phyloP scores from a whole-genome alignment of 2,888 invertebrate species.

The Nephrotoma guestfalica region DNA sequence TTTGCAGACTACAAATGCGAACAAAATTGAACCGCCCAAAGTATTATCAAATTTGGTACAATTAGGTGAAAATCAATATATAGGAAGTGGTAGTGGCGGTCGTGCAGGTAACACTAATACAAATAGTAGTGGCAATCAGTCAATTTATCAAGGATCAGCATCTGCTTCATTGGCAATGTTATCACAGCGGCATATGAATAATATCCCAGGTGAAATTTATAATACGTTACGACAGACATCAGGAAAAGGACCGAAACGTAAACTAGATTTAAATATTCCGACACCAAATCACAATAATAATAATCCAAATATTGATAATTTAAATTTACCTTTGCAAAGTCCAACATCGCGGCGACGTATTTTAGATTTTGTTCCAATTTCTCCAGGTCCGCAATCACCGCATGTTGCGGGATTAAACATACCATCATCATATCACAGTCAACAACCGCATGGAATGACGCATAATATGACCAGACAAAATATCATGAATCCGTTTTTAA shows the following conservation, averaged over 20 bases:
- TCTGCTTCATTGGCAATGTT: conserved; percentile 32
- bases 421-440: conserved; percentile 28
- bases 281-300: not conserved
- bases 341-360: conserved; percentile 63
- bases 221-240: conserved; percentile 16
- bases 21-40: not conserved
- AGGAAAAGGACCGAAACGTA: conserved; percentile 21
- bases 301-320: not conserved
- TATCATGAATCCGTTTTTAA: conserved; percentile 49
- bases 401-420: conserved; percentile 21
- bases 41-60: not conserved
- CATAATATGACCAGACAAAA: conserved; percentile 28
- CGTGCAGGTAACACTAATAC: conserved; percentile 13
- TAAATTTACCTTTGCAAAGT: conserved; percentile 40
- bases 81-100: conserved; percentile 13
- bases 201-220: conserved; percentile 5
- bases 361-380: conserved; percentile 77
- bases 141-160: conserved; percentile 22
- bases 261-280: conserved; percentile 25
- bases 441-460: conserved; percentile 31
- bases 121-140: conserved; percentile 14
- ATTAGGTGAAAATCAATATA: conserved; percentile 6
- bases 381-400: conserved; percentile 59
- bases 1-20: conserved; percentile 10
- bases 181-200: conserved; percentile 20